Evolutionary conservation across 2,888 invertebrate genomes (phyloP).

Genomic region (Acanthacorydalis orientalis): DNA sequence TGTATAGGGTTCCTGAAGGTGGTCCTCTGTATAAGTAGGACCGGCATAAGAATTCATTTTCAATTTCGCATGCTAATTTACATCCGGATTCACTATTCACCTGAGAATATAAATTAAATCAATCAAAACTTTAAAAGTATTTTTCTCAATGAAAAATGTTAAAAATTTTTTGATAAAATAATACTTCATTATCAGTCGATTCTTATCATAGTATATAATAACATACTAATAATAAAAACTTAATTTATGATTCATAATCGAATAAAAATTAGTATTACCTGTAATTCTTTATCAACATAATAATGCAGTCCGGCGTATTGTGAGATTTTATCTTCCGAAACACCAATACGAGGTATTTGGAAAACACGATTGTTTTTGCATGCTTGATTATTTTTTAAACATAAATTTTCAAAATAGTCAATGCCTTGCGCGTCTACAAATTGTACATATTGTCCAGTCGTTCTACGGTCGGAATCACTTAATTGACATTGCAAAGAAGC

Average conservation of each 20-base stretch:
- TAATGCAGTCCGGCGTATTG: conserved; percentile 85
- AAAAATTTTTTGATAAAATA: too few species aligned
- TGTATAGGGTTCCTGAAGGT: conserved; percentile 59
- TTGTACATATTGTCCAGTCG: conserved; percentile 76
- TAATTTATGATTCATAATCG: too few species aligned
- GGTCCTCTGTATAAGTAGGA: conserved; percentile 56
- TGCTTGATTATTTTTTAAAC: conserved; percentile 73
- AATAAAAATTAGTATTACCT: too few species aligned
- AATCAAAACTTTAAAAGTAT: neutral
- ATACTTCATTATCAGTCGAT: too few species aligned
- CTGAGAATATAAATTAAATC: conserved; percentile 18
- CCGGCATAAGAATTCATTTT: conserved; percentile 83
- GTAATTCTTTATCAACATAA: conserved; percentile 83
- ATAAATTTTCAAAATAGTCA: conserved; percentile 81
- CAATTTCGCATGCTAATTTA: conserved; percentile 77
- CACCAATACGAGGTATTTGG: conserved; percentile 70
- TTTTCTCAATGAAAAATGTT: neutral
- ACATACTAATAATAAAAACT: neutral
- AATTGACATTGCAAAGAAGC: conserved; percentile 81
- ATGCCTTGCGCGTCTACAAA: conserved; percentile 73
- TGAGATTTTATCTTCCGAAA: conserved; percentile 80
- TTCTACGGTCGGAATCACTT: conserved; percentile 76
- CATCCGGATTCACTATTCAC: conserved; percentile 82
- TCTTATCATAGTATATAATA: neutral
- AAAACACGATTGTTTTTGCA: conserved; percentile 71